A percentile compares a stretch with the other conserved stretches of the same genome.
These are phyloP conservation scores for Callosobruchus maculatus DNA, from an alignment of 2,888 invertebrate genomes.

Conservation along the genomic window DNA sequence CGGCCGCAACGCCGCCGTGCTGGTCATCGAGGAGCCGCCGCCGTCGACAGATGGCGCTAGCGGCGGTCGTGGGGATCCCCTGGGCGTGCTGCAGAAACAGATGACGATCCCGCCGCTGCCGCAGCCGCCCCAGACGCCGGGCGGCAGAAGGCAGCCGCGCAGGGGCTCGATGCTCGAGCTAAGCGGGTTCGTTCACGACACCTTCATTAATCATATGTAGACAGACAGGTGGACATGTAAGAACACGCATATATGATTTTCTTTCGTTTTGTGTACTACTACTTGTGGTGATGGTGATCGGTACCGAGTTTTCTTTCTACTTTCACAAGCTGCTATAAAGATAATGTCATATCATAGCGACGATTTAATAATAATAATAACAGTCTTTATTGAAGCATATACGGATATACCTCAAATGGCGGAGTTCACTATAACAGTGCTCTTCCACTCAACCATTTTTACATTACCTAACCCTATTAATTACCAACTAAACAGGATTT, in stretches of 20 bases:
- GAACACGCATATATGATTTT: slow-evolving; percentile 16
- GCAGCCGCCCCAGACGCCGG: slow-evolving; percentile 60
- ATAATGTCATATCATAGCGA: no score
- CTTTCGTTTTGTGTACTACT: slow-evolving; percentile 10
- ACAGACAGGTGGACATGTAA: slow-evolving; percentile 26
- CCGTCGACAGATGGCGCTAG: slow-evolving; percentile 5
- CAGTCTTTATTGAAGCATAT: no score
- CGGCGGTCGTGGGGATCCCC: slow-evolving; percentile 30
- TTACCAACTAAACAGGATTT: no score
- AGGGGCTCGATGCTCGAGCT: slow-evolving; percentile 81
- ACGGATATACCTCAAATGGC: no score
- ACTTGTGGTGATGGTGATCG: neutral
- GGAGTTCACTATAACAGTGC: no score
- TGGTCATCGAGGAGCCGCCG: slow-evolving; percentile 57
- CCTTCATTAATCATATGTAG: slow-evolving; percentile 31
- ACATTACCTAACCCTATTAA: no score
- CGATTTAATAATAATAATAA: no score
- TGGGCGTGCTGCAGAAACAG: slow-evolving; percentile 40
- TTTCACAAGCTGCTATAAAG: neutral
- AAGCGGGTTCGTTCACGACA: slow-evolving; percentile 43
- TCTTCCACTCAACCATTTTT: no score
- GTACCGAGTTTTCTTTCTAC: slow-evolving; percentile 3
- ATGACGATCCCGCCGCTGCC: slow-evolving; percentile 41
- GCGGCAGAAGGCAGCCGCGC: slow-evolving; percentile 59
- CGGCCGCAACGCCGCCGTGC: slow-evolving; percentile 51